Evolutionary conservation across 35 echinoderm and acorn worm genomes (phyloP).

Genomic region (Diadema setosum): DNA sequence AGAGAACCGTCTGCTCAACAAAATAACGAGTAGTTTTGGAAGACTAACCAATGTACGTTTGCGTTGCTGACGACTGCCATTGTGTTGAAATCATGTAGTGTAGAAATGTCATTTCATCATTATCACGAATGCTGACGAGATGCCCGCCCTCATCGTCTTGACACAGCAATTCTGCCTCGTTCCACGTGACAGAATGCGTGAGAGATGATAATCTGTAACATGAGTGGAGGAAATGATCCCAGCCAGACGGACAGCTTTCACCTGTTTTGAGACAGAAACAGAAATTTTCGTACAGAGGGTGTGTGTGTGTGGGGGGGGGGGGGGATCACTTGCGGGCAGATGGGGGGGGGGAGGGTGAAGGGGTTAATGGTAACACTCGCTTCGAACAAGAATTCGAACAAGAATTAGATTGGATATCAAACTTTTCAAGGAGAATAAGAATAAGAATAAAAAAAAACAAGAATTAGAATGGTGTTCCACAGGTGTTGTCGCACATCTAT

Average conservation of each 20-base stretch:
- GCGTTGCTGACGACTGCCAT: background rate
- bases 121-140: background rate
- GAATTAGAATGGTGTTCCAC: background rate
- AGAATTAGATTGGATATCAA: background rate
- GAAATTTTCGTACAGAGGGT: background rate
- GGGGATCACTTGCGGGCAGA: too few relatives aligned
- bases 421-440: background rate
- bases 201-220: background rate
- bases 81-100: constrained; percentile 12
- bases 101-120: background rate
- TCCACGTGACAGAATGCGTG: background rate
- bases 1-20: too few relatives aligned
- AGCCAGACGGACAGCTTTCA: background rate
- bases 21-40: too few relatives aligned
- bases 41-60: background rate
- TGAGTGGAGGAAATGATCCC: background rate
- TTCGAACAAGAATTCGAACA: background rate
- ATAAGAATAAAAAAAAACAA: background rate
- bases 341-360: too few relatives aligned
- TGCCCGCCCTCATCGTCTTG: background rate
- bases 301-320: too few relatives aligned
- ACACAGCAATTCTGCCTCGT: background rate
- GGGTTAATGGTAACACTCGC: background rate
- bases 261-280: background rate
- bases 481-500: background rate